Evolutionary conservation across 2,113 vertebrate species (phyloP).

Genomic region (Tetraodon nigroviridis): DNA sequence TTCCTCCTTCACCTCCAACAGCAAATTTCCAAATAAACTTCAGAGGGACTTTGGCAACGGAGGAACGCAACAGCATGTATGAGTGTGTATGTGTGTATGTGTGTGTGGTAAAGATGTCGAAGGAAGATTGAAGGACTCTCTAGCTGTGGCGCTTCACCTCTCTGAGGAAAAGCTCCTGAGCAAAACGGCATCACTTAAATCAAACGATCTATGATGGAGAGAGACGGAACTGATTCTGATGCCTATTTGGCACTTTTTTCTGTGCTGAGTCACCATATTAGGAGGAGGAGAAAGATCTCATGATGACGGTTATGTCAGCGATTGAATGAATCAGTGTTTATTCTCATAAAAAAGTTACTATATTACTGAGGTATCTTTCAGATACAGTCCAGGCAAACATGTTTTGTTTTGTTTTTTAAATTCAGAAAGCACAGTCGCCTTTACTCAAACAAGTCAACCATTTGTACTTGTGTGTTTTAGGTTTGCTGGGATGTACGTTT

Average conservation of each 20-base stretch:
- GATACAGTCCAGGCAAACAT: slow-evolving; percentile 35
- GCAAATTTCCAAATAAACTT: slow-evolving; percentile 91
- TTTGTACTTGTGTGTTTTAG: slow-evolving; percentile 21
- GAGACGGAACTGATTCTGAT: slow-evolving; percentile 15
- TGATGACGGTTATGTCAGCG: slow-evolving; percentile 28
- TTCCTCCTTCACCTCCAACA: slow-evolving; percentile 96
- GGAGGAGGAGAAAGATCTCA: slow-evolving; percentile 1
- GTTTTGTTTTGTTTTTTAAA: slow-evolving; percentile 30
- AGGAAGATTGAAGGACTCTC: slow-evolving; percentile 25
- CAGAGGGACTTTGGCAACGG: slow-evolving; percentile 2
- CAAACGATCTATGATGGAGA: slow-evolving; percentile 13
- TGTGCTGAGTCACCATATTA: slow-evolving; percentile 17
- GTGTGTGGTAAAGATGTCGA: slow-evolving; percentile 1
- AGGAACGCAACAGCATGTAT: slow-evolving; percentile 8
- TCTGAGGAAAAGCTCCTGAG: slow-evolving; percentile 8
- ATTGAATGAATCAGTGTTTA: slow-evolving; percentile 64
- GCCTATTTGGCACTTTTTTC: slow-evolving; percentile 42
- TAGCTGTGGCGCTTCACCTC: slow-evolving; percentile 22
- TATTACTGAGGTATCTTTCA: slow-evolving; percentile 43
- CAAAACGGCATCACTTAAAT: slow-evolving; percentile 31
- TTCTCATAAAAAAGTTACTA: slow-evolving; percentile 65
- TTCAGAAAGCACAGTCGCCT: slow-evolving; percentile 58
- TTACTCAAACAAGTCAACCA: slow-evolving; percentile 37
- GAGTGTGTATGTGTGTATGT: slow-evolving; percentile 12
- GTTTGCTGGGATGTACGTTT: not conserved